Conservation (phyloP, 2,888 invertebrate species). For the Druceiella hillmani region DNA sequence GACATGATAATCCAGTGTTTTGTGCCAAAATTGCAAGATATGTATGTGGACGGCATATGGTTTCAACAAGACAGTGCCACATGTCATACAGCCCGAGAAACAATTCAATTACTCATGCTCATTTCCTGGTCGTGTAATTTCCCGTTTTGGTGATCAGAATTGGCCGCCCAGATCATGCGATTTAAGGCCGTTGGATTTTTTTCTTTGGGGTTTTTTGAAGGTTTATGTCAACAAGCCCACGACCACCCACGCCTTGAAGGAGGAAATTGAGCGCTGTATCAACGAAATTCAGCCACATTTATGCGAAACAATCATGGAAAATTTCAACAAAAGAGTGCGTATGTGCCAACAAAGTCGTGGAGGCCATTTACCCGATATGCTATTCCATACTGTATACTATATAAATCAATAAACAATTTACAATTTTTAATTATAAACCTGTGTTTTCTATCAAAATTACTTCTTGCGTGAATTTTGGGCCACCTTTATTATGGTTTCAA, state of each 20-base stretch:
- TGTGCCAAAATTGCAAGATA: constrained; percentile 12
- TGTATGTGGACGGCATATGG: constrained; percentile 3
- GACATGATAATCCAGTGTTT: constrained; percentile 17
- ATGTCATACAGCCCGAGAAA: constrained; percentile 12
- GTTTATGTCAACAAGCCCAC: too few relatives aligned
- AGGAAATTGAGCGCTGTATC: background rate
- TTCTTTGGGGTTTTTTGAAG: background rate
- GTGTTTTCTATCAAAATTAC: too few relatives aligned
- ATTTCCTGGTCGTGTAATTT: constrained; percentile 6
- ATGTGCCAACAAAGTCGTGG: background rate
- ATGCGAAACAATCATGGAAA: background rate
- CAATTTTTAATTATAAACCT: too few relatives aligned
- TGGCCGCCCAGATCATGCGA: background rate
- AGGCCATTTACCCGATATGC: constrained; percentile 1
- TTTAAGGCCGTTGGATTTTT: background rate
- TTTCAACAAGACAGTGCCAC: too few relatives aligned
- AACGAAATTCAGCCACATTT: background rate
- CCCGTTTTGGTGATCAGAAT: constrained; percentile 1
- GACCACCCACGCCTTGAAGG: background rate
- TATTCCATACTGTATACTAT: too few relatives aligned
- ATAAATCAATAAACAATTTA: too few relatives aligned
- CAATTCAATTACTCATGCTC: constrained; percentile 9
- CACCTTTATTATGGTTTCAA: too few relatives aligned
- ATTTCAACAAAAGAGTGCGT: background rate
- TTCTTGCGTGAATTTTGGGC: too few relatives aligned